Conservation (phyloP, 2,888 invertebrate species). For the Brenthis hecate region DNA sequence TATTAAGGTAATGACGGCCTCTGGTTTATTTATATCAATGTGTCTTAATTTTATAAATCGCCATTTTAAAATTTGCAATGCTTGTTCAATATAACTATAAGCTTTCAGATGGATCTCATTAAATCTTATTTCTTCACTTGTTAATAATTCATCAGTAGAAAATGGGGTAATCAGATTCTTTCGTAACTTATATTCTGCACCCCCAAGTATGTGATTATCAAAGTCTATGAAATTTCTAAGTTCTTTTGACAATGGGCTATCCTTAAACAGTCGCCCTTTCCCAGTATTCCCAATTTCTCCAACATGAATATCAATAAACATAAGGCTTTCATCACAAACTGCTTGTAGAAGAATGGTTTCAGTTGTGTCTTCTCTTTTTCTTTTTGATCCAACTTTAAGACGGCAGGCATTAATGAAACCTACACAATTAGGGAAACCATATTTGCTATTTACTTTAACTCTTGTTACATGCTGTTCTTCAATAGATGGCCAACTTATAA, state of each 20-base stretch:
- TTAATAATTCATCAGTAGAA: constrained; percentile 66
- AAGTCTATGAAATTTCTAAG: constrained; percentile 67
- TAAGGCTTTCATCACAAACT: constrained; percentile 71
- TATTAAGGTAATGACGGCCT: constrained; percentile 59
- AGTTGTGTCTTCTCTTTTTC: constrained; percentile 53
- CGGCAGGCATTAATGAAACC: constrained; percentile 71
- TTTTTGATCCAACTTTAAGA: constrained; percentile 64
- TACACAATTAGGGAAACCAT: constrained; percentile 74
- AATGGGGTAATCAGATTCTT: constrained; percentile 72
- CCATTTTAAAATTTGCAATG: constrained; percentile 68
- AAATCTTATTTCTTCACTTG: constrained; percentile 74
- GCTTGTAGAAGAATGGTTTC: constrained; percentile 68
- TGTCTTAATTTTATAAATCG: constrained; percentile 67
- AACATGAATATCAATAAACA: constrained; percentile 68
- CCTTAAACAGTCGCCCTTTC: constrained; percentile 66
- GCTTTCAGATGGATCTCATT: constrained; percentile 73
- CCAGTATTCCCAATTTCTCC: constrained; percentile 62
- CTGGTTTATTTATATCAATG: constrained; percentile 61
- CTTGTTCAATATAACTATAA: constrained; percentile 63
- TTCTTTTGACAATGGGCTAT: constrained; percentile 60
- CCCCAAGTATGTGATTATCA: constrained; percentile 73
- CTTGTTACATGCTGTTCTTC: constrained; percentile 74
- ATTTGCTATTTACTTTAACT: constrained; percentile 67
- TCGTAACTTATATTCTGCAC: constrained; percentile 65
- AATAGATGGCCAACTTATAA: constrained; percentile 69